Evolutionary conservation across 2,113 vertebrate genomes (phyloP).

Genomic region (Perca fluviatilis): DNA sequence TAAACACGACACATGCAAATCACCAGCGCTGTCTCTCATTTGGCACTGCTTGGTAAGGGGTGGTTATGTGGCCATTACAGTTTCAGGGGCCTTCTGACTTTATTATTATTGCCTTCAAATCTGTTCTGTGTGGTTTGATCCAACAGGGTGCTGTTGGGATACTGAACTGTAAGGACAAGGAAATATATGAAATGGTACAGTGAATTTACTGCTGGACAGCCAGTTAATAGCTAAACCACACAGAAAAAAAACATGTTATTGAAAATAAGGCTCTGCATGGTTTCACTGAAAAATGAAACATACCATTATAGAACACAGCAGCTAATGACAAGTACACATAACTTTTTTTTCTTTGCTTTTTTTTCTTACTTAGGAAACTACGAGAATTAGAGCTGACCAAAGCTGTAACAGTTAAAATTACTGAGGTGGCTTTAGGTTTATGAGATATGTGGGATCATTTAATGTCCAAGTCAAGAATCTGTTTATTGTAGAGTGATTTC

Average conservation of each 20-base stretch:
- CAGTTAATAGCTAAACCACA: conserved; percentile 32
- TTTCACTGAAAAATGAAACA: conserved; percentile 51
- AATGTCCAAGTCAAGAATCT: conserved; percentile 12
- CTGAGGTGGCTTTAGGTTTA: background rate
- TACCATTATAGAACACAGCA: conserved; percentile 33
- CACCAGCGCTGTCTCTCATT: conserved; percentile 60
- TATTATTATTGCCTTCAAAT: conserved; percentile 11
- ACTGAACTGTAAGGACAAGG: conserved; percentile 15
- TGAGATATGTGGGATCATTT: conserved; percentile 4
- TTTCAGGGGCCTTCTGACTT: conserved; percentile 26
- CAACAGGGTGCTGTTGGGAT: conserved; percentile 6
- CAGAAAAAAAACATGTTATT: conserved; percentile 35
- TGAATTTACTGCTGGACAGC: conserved; percentile 26
- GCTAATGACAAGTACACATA: conserved; percentile 29
- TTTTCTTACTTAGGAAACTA: background rate
- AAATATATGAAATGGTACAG: conserved; percentile 36
- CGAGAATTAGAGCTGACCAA: background rate
- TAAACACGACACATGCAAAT: conserved; percentile 84
- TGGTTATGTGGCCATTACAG: conserved; percentile 28
- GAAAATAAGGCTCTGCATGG: conserved; percentile 35
- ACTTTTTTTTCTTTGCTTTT: background rate
- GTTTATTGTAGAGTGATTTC: conserved; percentile 1
- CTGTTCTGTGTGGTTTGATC: background rate
- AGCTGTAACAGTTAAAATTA: background rate
- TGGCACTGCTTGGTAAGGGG: conserved; percentile 54